Evolutionary conservation across 1,140 invertebrate species (phyloP).

Genomic region (Lamellibrachia luymesi): DNA sequence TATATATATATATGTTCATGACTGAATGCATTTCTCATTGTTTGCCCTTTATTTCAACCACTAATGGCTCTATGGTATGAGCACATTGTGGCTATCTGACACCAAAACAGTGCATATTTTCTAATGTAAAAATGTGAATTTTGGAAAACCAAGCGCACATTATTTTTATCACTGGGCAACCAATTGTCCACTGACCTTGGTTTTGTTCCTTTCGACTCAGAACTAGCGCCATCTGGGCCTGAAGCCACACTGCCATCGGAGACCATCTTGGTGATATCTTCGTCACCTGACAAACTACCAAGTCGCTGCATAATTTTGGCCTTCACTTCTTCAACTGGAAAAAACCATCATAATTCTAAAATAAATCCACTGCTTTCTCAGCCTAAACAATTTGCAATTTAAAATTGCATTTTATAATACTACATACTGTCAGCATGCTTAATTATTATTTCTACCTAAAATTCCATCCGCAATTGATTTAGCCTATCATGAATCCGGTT

Average conservation of each 20-base stretch:
- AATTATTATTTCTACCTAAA: too few species aligned
- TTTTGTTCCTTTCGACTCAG: not conserved
- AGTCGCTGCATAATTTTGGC: not conserved
- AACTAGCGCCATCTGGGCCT: not conserved
- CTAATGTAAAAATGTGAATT: too few species aligned
- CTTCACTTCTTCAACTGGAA: not conserved
- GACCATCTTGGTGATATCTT: not conserved
- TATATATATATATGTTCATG: too few species aligned
- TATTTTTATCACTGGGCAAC: not conserved
- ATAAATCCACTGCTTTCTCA: not conserved
- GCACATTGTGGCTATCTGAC: not conserved
- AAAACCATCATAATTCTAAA: not conserved
- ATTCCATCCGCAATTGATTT: too few species aligned
- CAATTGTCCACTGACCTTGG: not conserved
- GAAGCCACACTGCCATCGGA: not conserved
- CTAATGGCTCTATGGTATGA: not conserved
- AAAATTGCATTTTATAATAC: too few species aligned
- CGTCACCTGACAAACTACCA: not conserved
- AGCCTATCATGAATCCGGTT: too few species aligned
- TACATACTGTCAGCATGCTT: too few species aligned
- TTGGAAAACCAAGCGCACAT: not conserved
- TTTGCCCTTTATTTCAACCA: not conserved
- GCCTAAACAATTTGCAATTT: too few species aligned
- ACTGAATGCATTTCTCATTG: not conserved
- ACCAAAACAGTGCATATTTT: not conserved